Percentiles rank a stretch among this genome's conserved stretches.
Evolutionary conservation across 1,140 invertebrate species (phyloP).

Genomic region (Temnothorax longispinosus): DNA sequence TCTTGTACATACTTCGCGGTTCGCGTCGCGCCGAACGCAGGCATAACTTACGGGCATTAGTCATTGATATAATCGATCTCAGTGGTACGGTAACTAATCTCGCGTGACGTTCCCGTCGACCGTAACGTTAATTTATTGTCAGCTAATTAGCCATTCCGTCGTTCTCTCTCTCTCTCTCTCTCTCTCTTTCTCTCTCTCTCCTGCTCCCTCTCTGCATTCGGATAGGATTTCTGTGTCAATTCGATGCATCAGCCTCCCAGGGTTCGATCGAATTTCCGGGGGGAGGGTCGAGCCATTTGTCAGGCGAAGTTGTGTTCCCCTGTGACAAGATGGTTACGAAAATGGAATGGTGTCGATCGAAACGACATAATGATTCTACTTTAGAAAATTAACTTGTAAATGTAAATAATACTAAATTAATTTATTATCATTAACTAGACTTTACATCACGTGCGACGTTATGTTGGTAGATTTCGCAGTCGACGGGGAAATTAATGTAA

Average conservation of each 20-base stretch:
- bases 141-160: conserved; percentile 63
- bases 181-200: neutral
- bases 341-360: neutral
- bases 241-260: neutral
- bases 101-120: conserved; percentile 40
- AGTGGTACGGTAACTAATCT: conserved; percentile 19
- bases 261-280: conserved; percentile 1
- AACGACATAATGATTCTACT: neutral
- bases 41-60: conserved; percentile 27
- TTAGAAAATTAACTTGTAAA: conserved; percentile 18
- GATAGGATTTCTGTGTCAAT: conserved; percentile 48
- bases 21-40: neutral
- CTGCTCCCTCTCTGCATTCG: neutral
- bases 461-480: neutral
- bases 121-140: conserved; percentile 69
- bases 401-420: neutral
- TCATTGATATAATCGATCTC: conserved; percentile 57
- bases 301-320: neutral
- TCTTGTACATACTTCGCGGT: neutral
- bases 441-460: neutral
- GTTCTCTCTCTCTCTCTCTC: neutral
- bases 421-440: neutral
- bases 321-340: neutral
- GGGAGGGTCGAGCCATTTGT: too few relatives aligned
- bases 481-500: conserved; percentile 18